A percentile compares a stretch with the other conserved stretches of the same genome.
These are phyloP conservation scores for Parauchenoglanis punctatus DNA, from an alignment of 2,797 vertebrate species.

Conservation along the genomic window DNA sequence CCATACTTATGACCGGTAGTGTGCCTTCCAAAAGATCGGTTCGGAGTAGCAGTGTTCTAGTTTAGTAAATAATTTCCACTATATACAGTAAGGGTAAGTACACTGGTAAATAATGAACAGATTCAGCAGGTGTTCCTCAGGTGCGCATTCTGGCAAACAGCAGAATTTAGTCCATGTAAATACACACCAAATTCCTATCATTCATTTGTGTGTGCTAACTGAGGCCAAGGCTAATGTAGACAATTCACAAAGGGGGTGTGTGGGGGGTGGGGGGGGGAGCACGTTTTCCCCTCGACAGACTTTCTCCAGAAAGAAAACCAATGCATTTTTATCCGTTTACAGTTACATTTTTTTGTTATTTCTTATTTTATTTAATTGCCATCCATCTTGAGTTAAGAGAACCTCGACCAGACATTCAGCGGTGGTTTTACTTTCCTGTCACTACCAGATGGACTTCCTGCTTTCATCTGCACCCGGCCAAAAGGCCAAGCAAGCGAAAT, in stretches of 20 bases:
- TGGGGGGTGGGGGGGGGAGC: no score
- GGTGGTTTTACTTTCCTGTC: conserved; percentile 19
- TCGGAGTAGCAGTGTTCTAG: neutral
- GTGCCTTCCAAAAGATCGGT: neutral
- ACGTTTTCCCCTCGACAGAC: neutral
- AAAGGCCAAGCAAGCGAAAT: neutral
- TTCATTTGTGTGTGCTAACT: neutral
- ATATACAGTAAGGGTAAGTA: neutral
- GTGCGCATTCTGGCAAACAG: neutral
- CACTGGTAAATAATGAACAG: neutral
- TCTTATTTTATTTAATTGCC: neutral
- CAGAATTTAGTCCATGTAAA: neutral
- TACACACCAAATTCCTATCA: neutral
- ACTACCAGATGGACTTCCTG: conserved; percentile 22
- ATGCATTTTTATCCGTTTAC: neutral
- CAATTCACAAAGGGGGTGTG: neutral
- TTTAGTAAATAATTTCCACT: neutral
- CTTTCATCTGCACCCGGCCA: neutral
- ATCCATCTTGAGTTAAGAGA: neutral
- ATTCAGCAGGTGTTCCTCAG: neutral
- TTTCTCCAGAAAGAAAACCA: neutral
- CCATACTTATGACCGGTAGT: no score
- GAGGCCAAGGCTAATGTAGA: neutral
- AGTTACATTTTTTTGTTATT: neutral
- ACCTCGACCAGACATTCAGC: neutral